Conservation (phyloP, 53 echinoderm and acorn worm genomes). For the Mesocentrotus franciscanus region DNA sequence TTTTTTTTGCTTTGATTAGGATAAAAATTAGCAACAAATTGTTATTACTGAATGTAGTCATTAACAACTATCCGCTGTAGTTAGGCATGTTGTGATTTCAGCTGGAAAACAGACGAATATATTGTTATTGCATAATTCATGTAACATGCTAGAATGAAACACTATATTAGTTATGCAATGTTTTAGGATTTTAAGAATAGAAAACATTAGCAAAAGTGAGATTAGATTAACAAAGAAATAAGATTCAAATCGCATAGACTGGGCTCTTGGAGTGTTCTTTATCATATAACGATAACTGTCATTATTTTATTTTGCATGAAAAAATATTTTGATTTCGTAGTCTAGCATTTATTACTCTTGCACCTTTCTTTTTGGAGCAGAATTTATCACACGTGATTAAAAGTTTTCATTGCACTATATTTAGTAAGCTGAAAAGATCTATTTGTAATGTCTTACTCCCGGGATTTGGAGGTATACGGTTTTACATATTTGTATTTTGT, state of each 20-base stretch:
- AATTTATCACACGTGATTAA: not conserved
- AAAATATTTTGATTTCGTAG: not conserved
- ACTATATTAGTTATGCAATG: not conserved
- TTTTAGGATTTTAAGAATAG: not conserved
- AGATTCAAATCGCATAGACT: not conserved
- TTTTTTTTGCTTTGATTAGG: no score
- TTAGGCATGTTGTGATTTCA: not conserved
- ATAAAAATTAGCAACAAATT: no score
- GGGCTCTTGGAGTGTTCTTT: not conserved
- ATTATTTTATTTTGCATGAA: slow-evolving; percentile 39
- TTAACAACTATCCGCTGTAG: not conserved
- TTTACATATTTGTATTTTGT: no score
- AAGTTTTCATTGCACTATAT: not conserved
- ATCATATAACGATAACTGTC: not conserved
- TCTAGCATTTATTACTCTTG: not conserved
- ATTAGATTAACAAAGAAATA: not conserved
- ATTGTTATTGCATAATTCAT: no score
- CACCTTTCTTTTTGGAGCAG: not conserved
- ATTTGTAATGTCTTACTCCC: no score
- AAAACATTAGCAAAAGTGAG: not conserved
- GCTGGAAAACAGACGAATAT: no score
- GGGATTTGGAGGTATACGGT: no score
- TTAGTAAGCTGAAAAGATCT: not conserved
- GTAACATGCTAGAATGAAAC: not conserved
- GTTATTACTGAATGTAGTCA: not conserved